Conservation (phyloP, 1,140 invertebrate species). For the Anastrepha obliqua region DNA sequence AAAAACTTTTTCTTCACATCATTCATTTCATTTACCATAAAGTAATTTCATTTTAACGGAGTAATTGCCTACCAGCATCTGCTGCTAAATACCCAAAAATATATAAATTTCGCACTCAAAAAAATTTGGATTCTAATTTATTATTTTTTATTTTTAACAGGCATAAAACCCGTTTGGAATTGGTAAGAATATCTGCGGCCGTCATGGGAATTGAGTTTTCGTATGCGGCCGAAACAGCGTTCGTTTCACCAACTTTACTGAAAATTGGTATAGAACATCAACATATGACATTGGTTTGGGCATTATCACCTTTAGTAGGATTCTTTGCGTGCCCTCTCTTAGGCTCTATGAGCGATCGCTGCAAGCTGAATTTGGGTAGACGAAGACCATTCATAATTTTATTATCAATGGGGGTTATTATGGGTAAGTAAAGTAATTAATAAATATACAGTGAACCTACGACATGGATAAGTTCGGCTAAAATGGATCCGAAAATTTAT, state of each 20-base stretch:
- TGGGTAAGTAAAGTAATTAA: slow-evolving; percentile 78
- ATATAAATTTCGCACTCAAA: no score
- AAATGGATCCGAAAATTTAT: no score
- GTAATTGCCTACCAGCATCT: no score
- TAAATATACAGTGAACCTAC: no score
- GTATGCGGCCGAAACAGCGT: slow-evolving; percentile 96
- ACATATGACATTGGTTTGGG: slow-evolving; percentile 97
- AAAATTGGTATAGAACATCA: slow-evolving; percentile 93
- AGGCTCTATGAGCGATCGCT: slow-evolving; percentile 93
- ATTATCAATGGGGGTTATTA: slow-evolving; percentile 90
- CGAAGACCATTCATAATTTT: slow-evolving; percentile 93
- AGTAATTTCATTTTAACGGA: no score
- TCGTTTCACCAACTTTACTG: slow-evolving; percentile 94
- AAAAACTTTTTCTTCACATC: no score
- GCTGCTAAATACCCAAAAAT: no score
- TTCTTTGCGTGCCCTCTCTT: slow-evolving; percentile 95
- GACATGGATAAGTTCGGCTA: no score
- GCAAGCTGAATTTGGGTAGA: slow-evolving; percentile 85
- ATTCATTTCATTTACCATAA: no score
- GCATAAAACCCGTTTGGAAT: slow-evolving; percentile 86
- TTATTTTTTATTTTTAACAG: slow-evolving; percentile 73
- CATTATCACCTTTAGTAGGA: slow-evolving; percentile 91
- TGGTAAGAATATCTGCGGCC: slow-evolving; percentile 91
- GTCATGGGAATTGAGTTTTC: slow-evolving; percentile 99
- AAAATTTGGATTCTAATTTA: no score